Evolutionary conservation across 1,140 invertebrate genomes (phyloP).

Genomic region (Lanistes nyassanus): DNA sequence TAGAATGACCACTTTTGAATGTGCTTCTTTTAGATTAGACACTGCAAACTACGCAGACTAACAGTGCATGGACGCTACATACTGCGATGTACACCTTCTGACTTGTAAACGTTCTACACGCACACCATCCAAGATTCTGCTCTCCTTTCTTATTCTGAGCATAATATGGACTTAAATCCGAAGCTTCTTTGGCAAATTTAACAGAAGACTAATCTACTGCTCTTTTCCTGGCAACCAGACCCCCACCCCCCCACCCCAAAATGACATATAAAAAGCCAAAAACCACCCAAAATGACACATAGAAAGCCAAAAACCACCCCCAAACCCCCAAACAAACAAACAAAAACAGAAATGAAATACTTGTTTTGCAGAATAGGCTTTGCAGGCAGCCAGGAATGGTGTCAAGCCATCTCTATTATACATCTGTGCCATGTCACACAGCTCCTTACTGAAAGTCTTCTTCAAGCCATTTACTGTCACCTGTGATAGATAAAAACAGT

Average conservation of each 20-base stretch:
- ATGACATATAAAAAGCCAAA: no score
- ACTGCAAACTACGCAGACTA: no score
- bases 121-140: no score
- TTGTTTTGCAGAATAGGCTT: slow-evolving; percentile 40
- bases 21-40: background rate
- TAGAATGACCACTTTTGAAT: background rate
- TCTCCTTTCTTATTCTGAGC: no score
- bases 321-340: no score
- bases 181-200: background rate
- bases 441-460: slow-evolving; percentile 12
- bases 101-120: no score
- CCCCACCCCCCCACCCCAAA: no score
- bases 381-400: slow-evolving; percentile 58
- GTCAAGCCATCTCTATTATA: slow-evolving; percentile 32
- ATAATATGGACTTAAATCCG: no score
- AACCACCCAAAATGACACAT: background rate
- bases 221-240: background rate
- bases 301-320: background rate
- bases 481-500: background rate
- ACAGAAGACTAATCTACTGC: background rate
- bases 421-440: slow-evolving; percentile 15
- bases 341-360: slow-evolving; percentile 49
- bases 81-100: no score
- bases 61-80: no score
- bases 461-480: slow-evolving; percentile 20